phyloP scores from a whole-genome alignment of 1,140 invertebrate genomes.

The Heliothis subflexa region DNA sequence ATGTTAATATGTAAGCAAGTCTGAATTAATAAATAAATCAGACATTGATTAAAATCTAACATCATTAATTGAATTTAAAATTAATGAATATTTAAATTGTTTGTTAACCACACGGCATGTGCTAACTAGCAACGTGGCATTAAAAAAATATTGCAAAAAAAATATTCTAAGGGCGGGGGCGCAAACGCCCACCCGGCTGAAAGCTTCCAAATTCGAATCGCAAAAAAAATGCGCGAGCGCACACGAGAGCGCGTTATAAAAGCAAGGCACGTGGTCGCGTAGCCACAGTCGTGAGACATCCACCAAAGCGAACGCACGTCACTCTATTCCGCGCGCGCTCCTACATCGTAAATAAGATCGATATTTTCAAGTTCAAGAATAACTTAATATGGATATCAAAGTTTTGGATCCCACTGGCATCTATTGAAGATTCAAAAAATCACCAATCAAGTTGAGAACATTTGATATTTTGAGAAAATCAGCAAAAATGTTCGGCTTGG shows the following conservation, averaged over 20 bases:
- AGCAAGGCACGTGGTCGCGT: slow-evolving; percentile 75
- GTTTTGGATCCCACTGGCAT: slow-evolving; percentile 81
- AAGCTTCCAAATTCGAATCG: slow-evolving; percentile 85
- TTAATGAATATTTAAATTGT: slow-evolving; percentile 14
- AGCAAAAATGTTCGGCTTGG: slow-evolving; percentile 59
- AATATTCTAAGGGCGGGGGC: slow-evolving; percentile 73
- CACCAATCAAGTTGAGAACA: slow-evolving; percentile 48
- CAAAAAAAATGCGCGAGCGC: slow-evolving; percentile 81
- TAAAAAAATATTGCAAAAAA: slow-evolving; percentile 64
- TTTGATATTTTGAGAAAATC: slow-evolving; percentile 49
- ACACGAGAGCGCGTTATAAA: slow-evolving; percentile 78
- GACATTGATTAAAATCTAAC: not conserved
- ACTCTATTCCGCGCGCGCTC: slow-evolving; percentile 60
- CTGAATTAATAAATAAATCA: not conserved
- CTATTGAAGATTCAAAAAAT: slow-evolving; percentile 64
- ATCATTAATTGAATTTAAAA: not conserved
- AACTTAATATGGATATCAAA: slow-evolving; percentile 76
- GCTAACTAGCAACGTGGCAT: slow-evolving; percentile 65
- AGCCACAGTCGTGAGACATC: slow-evolving; percentile 76
- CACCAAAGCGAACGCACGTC: slow-evolving; percentile 68
- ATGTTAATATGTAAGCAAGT: too few relatives aligned
- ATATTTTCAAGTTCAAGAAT: slow-evolving; percentile 66
- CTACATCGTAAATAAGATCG: slow-evolving; percentile 83
- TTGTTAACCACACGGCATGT: slow-evolving; percentile 48
- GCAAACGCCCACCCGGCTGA: slow-evolving; percentile 78